phyloP scores from a whole-genome alignment of 92 coral and sea anemone genomes.

The Paramuricea clavata region DNA sequence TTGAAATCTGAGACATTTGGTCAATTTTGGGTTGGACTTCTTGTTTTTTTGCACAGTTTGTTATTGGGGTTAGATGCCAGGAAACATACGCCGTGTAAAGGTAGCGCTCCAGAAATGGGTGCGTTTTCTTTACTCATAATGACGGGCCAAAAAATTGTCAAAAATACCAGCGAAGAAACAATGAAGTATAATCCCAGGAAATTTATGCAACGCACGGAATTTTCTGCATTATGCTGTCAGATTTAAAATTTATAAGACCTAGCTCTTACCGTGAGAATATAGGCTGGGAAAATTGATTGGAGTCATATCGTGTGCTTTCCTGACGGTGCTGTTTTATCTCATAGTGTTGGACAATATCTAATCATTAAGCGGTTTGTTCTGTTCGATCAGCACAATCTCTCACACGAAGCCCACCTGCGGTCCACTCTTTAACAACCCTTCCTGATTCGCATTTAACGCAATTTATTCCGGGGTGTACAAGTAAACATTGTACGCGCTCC shows the following conservation, averaged over 20 bases:
- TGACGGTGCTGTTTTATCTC: conserved; percentile 50
- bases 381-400: neutral
- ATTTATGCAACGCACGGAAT: neutral
- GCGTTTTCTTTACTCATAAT: neutral
- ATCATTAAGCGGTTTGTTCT: conserved; percentile 25
- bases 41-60: neutral
- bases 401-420: conserved; percentile 53
- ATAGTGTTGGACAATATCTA: conserved; percentile 5
- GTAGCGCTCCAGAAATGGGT: neutral
- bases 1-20: neutral
- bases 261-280: neutral
- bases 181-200: conserved; percentile 3
- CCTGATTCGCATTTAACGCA: conserved; percentile 42
- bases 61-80: conserved; percentile 6
- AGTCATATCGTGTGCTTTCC: conserved; percentile 31
- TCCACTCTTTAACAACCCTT: conserved; percentile 24
- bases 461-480: conserved; percentile 27
- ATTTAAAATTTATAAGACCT: neutral
- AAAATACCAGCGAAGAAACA: neutral
- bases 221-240: neutral
- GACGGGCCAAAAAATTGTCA: conserved; percentile 10
- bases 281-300: conserved; percentile 8
- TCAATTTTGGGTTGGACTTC: neutral
- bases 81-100: neutral
- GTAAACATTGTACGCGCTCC: conserved; percentile 43